Evolutionary conservation across 2,113 vertebrate species (phyloP), one percentile per base, ranked within the genome.

Genomic region (Apistogramma diplotaenia): DNA sequence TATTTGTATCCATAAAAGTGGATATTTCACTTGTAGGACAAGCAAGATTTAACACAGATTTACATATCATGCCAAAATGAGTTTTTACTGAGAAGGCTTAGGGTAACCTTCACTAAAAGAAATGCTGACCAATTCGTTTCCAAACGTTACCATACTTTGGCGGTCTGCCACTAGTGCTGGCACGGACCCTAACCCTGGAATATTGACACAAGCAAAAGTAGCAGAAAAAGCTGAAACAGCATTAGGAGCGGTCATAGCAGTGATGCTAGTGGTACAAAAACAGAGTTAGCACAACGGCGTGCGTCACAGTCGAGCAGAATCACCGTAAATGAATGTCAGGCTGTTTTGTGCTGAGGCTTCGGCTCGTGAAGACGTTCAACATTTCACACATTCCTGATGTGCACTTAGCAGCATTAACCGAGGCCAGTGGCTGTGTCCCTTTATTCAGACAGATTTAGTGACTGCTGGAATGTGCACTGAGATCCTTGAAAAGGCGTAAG

Each of bases 401-500:
- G 83, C 88, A 88, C 51, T 21, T 21, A 81, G 84, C 78, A 58
- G 71, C 83, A 37, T 77, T 85, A 78, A 74, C 51, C 84, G 55
- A 53, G 55, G 75, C 84, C 54, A 11, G 72, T 74, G 85, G 81
- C 89, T 60, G 78, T 74, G 51, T 79, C 74, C 59, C 76, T 70
- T 87, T 81, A 83, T 58, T 83, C 76, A 75, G n/a, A 80, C 82
- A 76, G 86, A 85, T 77, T 89, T 75, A 86, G 84, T 21, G 89
- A 90, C 78, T 8, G 70, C 71, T 90, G 87, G 87, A 87, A 90
- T 93, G 89, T 85, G 70, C 4, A 1, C 76, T 76, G 82, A 87
- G 82, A 79, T 89, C 84, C 85, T 85, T 77, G 85, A 79, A 75
- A 86, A 92, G 89, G 91, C 87, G 85, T 81, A 84, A 85, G 62